Percentiles rank a stretch among this genome's conserved stretches.
Evolutionary conservation across 1,140 invertebrate species (phyloP).

Genomic region (Drosophila burlai): DNA sequence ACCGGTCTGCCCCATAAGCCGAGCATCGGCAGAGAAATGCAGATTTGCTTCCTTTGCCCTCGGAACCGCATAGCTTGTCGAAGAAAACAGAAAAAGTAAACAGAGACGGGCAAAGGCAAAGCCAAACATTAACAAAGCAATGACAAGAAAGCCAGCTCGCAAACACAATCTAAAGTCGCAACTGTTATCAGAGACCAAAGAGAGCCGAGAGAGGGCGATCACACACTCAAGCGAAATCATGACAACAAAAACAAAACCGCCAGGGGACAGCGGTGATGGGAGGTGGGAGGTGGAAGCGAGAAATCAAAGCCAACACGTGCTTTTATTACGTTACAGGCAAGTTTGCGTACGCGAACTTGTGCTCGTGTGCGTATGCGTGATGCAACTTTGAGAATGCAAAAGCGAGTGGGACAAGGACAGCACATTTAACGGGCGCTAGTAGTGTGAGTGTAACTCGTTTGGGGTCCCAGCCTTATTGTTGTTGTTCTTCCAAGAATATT

Average conservation of each 20-base stretch:
- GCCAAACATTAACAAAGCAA: constrained; percentile 34
- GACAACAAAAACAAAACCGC: constrained; percentile 53
- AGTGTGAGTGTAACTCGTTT: constrained; percentile 64
- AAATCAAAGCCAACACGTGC: constrained; percentile 81
- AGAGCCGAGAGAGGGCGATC: constrained; percentile 9
- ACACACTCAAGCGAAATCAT: constrained; percentile 47
- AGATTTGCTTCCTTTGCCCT: constrained; percentile 3
- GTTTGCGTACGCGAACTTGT: constrained; percentile 24
- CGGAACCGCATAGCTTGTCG: neutral
- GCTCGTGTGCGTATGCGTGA: constrained; percentile 45
- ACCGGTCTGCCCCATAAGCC: constrained; percentile 27
- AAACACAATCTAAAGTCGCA: constrained; percentile 20
- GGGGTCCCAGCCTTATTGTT: constrained; percentile 22
- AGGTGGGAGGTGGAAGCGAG: constrained; percentile 18
- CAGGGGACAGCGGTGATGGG: neutral
- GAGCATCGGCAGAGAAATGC: constrained; percentile 13
- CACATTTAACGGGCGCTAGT: constrained; percentile 9
- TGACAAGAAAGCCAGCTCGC: constrained; percentile 11
- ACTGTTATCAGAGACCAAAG: constrained; percentile 21
- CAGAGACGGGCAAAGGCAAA: constrained; percentile 27
- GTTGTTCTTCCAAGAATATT: constrained; percentile 31
- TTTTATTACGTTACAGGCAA: constrained; percentile 75
- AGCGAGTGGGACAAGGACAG: constrained; percentile 29
- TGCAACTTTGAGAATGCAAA: constrained; percentile 59
- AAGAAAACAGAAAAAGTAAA: constrained; percentile 22